phyloP scores from a whole-genome alignment of 2,888 invertebrate species.

The Napeogenes inachia region DNA sequence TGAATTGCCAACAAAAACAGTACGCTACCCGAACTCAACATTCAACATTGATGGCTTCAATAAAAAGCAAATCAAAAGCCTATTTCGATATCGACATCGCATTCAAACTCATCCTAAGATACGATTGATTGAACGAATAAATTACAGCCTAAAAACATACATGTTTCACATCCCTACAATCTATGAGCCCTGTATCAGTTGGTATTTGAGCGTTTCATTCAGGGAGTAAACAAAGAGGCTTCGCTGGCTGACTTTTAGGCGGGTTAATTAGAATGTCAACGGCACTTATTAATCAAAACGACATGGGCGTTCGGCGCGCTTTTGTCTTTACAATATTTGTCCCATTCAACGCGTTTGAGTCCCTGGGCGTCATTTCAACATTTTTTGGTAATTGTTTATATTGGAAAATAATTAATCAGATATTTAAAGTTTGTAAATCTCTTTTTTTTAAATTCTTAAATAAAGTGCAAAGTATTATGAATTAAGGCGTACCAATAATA shows the following conservation, averaged over 20 bases:
- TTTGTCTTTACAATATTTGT: conserved; percentile 32
- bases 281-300: conserved; percentile 70
- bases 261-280: conserved; percentile 75
- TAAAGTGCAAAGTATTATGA: no score
- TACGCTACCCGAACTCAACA: conserved; percentile 1
- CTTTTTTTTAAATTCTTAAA: background rate
- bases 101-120: conserved; percentile 12
- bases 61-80: conserved; percentile 17
- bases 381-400: conserved; percentile 21
- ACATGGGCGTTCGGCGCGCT: conserved; percentile 30
- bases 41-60: conserved; percentile 8
- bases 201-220: conserved; percentile 55
- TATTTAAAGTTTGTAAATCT: background rate
- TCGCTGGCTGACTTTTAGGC: conserved; percentile 61
- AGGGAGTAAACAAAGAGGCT: conserved; percentile 56
- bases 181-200: conserved; percentile 28
- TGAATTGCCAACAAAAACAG: background rate
- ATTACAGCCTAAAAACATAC: conserved; percentile 5
- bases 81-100: conserved; percentile 6
- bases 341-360: conserved; percentile 25
- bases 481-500: no score
- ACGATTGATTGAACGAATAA: conserved; percentile 27
- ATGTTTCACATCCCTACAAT: conserved; percentile 14
- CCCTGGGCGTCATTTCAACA: conserved; percentile 29
- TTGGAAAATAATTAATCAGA: conserved; percentile 6